These are phyloP conservation scores for Tonatia bakeri DNA, from an alignment of 2,113 vertebrate genomes.

Conservation along the genomic window DNA sequence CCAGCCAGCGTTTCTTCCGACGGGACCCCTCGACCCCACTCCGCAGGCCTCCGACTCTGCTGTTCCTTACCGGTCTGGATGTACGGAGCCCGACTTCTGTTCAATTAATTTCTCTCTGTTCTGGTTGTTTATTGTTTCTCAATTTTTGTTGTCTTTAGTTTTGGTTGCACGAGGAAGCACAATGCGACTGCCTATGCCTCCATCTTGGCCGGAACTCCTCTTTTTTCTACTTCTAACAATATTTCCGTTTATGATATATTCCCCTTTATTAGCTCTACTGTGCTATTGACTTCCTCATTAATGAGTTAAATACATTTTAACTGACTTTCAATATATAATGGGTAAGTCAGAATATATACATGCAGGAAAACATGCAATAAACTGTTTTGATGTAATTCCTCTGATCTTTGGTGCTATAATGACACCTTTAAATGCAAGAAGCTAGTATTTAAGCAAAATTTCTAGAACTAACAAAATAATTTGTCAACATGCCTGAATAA, in stretches of 20 bases:
- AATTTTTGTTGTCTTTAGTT: too few species aligned
- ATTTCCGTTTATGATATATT: not conserved
- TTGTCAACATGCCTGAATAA: not conserved
- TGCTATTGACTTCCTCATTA: not conserved
- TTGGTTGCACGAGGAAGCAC: too few species aligned
- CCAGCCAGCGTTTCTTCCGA: too few species aligned
- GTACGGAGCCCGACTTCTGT: too few species aligned
- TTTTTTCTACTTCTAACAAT: not conserved
- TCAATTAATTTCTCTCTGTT: too few species aligned
- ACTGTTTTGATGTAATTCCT: not conserved
- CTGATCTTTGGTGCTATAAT: not conserved
- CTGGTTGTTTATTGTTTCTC: too few species aligned
- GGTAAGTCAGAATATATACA: not conserved
- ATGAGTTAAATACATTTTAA: not conserved
- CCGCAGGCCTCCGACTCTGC: too few species aligned
- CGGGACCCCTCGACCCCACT: too few species aligned
- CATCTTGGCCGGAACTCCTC: too few species aligned
- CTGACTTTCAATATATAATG: not conserved
- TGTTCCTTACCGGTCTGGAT: too few species aligned
- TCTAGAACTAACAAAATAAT: not conserved
- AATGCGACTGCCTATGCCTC: too few species aligned
- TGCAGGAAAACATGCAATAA: not conserved
- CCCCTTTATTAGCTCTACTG: not conserved
- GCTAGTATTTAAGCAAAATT: not conserved
- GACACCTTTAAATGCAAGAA: not conserved